A percentile compares a stretch with the other conserved stretches of the same genome.
phyloP scores from a whole-genome alignment of 2,113 vertebrate genomes.

The Trematocara marginatum region DNA sequence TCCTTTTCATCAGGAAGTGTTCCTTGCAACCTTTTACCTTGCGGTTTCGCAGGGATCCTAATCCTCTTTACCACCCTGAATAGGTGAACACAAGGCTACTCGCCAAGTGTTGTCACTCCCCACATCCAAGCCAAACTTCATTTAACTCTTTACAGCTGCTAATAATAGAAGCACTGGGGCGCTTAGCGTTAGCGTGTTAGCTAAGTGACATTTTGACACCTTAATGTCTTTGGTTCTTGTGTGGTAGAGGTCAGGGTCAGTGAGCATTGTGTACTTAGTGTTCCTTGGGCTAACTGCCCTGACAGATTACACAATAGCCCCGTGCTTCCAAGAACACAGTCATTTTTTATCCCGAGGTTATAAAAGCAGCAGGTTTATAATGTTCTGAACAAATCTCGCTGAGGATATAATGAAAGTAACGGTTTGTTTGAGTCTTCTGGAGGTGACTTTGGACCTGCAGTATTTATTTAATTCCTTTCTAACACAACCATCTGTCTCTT shows the following conservation, averaged over 20 bases:
- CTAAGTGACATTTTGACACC: slow-evolving; percentile 59
- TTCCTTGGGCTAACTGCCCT: neutral
- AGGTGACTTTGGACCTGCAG: neutral
- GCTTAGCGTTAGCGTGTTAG: slow-evolving; percentile 28
- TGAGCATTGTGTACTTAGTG: slow-evolving; percentile 6
- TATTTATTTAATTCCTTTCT: neutral
- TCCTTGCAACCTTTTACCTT: slow-evolving; percentile 56
- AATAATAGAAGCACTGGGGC: slow-evolving; percentile 45
- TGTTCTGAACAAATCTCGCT: neutral
- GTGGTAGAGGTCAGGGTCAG: slow-evolving; percentile 49
- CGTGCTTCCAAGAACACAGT: neutral
- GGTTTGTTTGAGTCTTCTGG: neutral
- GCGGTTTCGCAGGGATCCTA: slow-evolving; percentile 41
- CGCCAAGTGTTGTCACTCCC: slow-evolving; percentile 47
- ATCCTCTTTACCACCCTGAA: slow-evolving; percentile 55
- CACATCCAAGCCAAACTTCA: slow-evolving; percentile 46
- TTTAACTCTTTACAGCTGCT: slow-evolving; percentile 48
- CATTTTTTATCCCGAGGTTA: neutral
- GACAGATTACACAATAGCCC: neutral
- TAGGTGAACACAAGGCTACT: slow-evolving; percentile 53
- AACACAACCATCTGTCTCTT: neutral
- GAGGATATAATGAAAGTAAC: neutral
- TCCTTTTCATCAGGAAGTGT: slow-evolving; percentile 44
- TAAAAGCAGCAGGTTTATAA: neutral
- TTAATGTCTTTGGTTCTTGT: slow-evolving; percentile 37